Evolutionary conservation across 2,797 vertebrate genomes (phyloP).

Genomic region (Odontamblyopus rebecca): DNA sequence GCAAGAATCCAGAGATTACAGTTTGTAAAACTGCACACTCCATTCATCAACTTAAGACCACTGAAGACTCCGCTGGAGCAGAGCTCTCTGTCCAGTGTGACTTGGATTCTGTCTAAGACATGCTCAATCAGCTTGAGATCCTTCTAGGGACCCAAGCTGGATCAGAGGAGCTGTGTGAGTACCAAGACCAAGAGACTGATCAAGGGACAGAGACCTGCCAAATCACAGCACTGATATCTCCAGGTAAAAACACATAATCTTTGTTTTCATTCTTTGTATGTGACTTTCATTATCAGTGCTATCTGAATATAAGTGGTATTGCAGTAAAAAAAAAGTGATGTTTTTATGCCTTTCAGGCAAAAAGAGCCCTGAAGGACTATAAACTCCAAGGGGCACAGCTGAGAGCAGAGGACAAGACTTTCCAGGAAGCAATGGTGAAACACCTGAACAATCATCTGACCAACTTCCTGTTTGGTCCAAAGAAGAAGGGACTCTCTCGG

Average conservation of each 20-base stretch:
- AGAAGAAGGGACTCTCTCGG: neutral
- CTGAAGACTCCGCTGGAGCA: neutral
- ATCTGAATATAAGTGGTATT: too few species aligned
- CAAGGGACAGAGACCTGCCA: too few species aligned
- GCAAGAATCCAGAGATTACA: too few species aligned
- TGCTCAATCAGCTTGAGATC: neutral
- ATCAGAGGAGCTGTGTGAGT: neutral
- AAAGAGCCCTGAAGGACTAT: neutral
- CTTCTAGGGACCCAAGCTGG: too few species aligned
- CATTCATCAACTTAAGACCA: too few species aligned
- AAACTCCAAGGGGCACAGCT: neutral
- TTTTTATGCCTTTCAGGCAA: neutral
- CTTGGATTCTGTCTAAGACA: neutral
- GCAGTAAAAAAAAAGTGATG: too few species aligned
- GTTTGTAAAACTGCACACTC: too few species aligned
- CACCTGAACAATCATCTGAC: neutral
- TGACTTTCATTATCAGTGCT: too few species aligned
- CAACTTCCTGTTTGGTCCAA: neutral
- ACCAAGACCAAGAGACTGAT: neutral
- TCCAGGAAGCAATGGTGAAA: neutral
- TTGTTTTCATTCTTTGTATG: too few species aligned
- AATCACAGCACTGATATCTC: too few species aligned
- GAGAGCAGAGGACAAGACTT: neutral
- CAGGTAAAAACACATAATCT: too few species aligned
- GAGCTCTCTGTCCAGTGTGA: neutral